A percentile compares a stretch with the other conserved stretches of the same genome.
These are phyloP conservation scores for Barnardius zonarius DNA, from an alignment of 2,113 vertebrate genomes.

Conservation along the genomic window DNA sequence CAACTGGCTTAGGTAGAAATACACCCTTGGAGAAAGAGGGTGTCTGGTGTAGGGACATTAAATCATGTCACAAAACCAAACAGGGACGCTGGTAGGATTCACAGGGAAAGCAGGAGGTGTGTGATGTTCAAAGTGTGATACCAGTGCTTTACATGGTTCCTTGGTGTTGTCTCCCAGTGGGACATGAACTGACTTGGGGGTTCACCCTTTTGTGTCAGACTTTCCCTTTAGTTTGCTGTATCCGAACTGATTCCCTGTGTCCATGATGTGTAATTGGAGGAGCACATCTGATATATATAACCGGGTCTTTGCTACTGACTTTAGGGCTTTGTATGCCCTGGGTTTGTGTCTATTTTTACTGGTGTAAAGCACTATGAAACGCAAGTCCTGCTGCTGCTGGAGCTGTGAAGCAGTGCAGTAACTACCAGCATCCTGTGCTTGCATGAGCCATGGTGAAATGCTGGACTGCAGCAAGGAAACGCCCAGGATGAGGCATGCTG, in stretches of 20 bases:
- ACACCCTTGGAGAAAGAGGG: not conserved
- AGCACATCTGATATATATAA: rapidly evolving
- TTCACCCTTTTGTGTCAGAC: not conserved
- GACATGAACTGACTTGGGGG: rapidly evolving
- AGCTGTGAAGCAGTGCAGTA: not conserved
- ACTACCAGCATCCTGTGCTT: not conserved
- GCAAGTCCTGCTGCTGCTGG: not conserved
- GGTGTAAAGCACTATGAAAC: not conserved
- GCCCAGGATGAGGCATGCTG: not conserved
- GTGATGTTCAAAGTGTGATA: not conserved
- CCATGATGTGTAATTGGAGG: not conserved
- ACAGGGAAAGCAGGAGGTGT: not conserved
- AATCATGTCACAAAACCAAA: not conserved
- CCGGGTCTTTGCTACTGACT: not conserved
- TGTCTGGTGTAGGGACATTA: not conserved
- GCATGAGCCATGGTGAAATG: not conserved
- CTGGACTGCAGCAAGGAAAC: not conserved
- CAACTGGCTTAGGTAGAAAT: not conserved
- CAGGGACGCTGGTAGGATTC: not conserved
- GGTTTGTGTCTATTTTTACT: not conserved
- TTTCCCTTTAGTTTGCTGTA: not conserved
- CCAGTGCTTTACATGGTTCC: not conserved
- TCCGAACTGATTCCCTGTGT: rapidly evolving
- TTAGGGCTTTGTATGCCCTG: not conserved
- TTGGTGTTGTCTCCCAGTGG: not conserved